Base-by-base conservation (phyloP, 2,888 invertebrate genomes). In the Cybosia mesomella region DNA sequence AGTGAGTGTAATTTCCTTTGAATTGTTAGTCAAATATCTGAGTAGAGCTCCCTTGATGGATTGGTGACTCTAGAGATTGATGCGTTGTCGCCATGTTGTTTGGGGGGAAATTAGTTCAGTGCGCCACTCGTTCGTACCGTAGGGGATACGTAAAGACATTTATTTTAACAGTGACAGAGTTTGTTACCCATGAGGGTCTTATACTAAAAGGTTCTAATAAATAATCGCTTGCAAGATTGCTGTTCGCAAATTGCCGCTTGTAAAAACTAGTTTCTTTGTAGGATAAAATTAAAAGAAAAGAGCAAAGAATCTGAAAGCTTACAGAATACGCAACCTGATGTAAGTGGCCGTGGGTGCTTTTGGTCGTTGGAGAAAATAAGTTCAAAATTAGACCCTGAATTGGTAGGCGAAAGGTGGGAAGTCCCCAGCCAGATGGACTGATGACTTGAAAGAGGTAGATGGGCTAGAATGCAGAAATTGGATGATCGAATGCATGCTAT, bases 131-230 rank as follows among this genome's bases (percentile, higher is more conserved):
- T 22, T 7, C 22, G 7, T 59, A 13, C 58, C 34, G 36, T 22
- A 59, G 9, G 36, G 36, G 49, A 49, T 49, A 49, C 49, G 49
- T n/a, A 49, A 49, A n/a, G 49, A 49, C 49, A 49, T 49, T 49
- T 49, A 49, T 49, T 49, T 49, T 49, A 49, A 49, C 49, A n/a
- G 49, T 49, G n/a, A n/a, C 49, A 49, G 49, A 49, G 49, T 49
- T 49, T n/a, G 9, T 49, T 49, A 18, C 49, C 49, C 49, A n/a
- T n/a, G 49, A 9, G 18, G 18, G 0, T n/a, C 9, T 2, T 9
- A 49, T 18, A n/a, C 49, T 8, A n/a, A 49, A 8, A 8, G 43
- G 49, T 15, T 49, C 49, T 49, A 49, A 49, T n/a, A 43, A 49
- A 49, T 49, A n/a, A 49, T 49, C 49, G n/a, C 49, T 49, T 49